Conservation (phyloP, 1,140 invertebrate genomes). For the Hylaeus volcanicus region DNA sequence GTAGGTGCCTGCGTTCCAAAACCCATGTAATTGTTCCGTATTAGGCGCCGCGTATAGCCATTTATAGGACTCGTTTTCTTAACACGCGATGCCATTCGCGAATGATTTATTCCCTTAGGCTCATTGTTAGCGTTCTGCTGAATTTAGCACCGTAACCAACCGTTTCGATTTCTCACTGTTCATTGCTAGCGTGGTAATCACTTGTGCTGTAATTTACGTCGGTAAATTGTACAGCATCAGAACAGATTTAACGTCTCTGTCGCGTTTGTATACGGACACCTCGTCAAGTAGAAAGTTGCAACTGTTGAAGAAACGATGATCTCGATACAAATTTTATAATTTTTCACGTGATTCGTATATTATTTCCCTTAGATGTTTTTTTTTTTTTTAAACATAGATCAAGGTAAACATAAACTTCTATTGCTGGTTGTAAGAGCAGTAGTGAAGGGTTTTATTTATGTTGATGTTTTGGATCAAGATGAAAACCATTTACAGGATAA, state of each 20-base stretch:
- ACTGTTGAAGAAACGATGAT: background rate
- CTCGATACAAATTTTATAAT: background rate
- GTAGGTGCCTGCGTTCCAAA: constrained; percentile 55
- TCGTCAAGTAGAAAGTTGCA: background rate
- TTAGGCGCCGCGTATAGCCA: constrained; percentile 66
- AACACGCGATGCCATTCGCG: constrained; percentile 60
- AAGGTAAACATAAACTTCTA: no score
- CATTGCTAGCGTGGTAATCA: background rate
- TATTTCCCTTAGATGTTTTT: no score
- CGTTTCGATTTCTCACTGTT: constrained; percentile 12
- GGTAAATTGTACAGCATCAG: background rate
- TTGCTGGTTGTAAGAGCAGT: no score
- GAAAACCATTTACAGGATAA: no score
- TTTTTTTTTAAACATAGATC: no score
- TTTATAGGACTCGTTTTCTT: constrained; percentile 59
- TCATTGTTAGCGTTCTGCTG: constrained; percentile 12
- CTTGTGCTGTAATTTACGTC: background rate
- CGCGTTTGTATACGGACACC: no score
- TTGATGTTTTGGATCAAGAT: no score
- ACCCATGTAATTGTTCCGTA: constrained; percentile 69
- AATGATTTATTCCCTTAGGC: constrained; percentile 63
- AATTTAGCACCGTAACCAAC: constrained; percentile 42
- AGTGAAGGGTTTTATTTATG: no score
- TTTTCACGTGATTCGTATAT: background rate
- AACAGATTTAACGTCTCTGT: background rate